A percentile compares a stretch with the other conserved stretches of the same genome.
Conservation (phyloP, 2,113 vertebrate genomes). For the Ptyas mucosa region DNA sequence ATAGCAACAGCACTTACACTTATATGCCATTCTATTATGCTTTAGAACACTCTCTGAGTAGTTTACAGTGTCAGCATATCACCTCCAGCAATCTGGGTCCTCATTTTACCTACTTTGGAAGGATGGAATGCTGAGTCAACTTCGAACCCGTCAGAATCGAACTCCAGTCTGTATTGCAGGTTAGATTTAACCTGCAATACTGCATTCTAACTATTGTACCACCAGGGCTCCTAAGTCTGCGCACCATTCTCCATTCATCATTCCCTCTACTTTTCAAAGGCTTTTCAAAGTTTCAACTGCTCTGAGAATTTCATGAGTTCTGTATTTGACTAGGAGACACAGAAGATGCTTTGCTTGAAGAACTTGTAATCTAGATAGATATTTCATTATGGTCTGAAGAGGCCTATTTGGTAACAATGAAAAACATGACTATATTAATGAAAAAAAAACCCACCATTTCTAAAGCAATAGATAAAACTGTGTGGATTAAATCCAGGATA, state of each 20-base stretch:
- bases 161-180: neutral
- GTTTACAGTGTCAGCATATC: neutral
- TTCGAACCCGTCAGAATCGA: neutral
- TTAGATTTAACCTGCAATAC: neutral
- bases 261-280: neutral
- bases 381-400: neutral
- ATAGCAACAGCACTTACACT: neutral
- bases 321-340: neutral
- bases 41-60: too few species aligned
- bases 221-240: neutral
- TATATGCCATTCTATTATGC: too few species aligned
- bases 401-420: conserved; percentile 17
- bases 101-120: neutral
- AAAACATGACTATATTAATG: conserved; percentile 48
- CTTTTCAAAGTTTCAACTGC: neutral
- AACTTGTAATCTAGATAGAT: neutral
- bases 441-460: conserved; percentile 23
- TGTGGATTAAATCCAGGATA: conserved; percentile 14
- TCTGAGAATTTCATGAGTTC: neutral
- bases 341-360: neutral
- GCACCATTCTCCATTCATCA: neutral
- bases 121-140: neutral
- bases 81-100: neutral
- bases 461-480: conserved; percentile 46
- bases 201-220: neutral